Evolutionary conservation across 2,113 vertebrate genomes (phyloP).

Genomic region (Paracanthobrama guichenoti): DNA sequence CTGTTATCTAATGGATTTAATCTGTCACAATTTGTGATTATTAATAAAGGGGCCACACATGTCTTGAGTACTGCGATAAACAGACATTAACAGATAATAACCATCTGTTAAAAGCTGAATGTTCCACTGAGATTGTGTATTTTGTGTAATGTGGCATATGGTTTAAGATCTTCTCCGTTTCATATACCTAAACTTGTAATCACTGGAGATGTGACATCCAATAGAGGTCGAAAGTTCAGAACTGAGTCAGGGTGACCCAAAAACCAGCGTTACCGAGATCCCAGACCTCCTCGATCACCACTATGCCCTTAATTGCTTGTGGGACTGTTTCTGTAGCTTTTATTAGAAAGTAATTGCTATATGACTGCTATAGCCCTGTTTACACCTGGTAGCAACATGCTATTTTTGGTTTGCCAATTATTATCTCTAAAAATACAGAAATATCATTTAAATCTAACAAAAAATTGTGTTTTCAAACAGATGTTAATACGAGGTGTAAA

Average conservation of each 20-base stretch:
- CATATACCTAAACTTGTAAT: not conserved
- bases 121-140: constrained; percentile 3
- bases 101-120: constrained; percentile 17
- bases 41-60: constrained; percentile 27
- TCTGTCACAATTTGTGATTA: constrained; percentile 19
- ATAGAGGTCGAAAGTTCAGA: constrained; percentile 31
- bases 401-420: not conserved
- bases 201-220: not conserved
- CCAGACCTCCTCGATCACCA: constrained; percentile 23
- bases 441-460: not conserved
- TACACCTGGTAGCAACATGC: not conserved
- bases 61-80: not conserved
- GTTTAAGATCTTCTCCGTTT: not conserved
- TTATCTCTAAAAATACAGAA: not conserved
- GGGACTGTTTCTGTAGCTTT: constrained; percentile 29
- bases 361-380: not conserved
- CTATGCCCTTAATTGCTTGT: constrained; percentile 39
- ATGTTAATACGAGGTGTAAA: not conserved
- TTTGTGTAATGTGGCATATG: constrained; percentile 17
- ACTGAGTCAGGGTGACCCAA: constrained; percentile 24
- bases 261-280: not conserved
- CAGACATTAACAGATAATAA: constrained; percentile 23
- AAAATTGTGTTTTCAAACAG: not conserved
- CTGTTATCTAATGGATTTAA: constrained; percentile 10
- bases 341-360: constrained; percentile 32